Percentiles rank a stretch among this genome's conserved stretches.
phyloP scores from a whole-genome alignment of 2,888 invertebrate genomes.

The Ommatoiulus sabulosus region DNA sequence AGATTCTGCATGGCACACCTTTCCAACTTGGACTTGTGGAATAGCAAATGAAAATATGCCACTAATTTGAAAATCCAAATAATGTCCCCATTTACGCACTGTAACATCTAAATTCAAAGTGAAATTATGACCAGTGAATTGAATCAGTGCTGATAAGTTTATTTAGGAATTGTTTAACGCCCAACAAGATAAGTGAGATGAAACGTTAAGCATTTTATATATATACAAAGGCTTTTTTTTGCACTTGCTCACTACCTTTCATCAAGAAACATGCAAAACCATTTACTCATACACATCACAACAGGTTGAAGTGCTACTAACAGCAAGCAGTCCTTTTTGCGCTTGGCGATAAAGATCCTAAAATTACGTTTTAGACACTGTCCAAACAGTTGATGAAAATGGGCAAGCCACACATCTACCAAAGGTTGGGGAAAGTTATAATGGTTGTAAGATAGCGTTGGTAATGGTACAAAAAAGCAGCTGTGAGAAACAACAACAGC shows the following conservation, averaged over 20 bases:
- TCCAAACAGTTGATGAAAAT: conserved; percentile 31
- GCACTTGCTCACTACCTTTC: conserved; percentile 35
- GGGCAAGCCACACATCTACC: conserved; percentile 31
- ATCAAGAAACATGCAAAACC: neutral
- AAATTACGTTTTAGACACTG: conserved; percentile 25
- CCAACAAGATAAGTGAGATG: conserved; percentile 51
- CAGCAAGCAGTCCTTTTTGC: conserved; percentile 44
- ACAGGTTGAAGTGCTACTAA: conserved; percentile 37
- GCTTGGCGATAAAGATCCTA: conserved; percentile 10
- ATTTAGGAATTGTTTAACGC: conserved; percentile 46
- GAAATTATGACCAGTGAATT: neutral
- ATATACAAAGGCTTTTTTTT: conserved; percentile 51
- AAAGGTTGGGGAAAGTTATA: conserved; percentile 17
- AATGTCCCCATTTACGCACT: too few relatives aligned
- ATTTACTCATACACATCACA: conserved; percentile 47
- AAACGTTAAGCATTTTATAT: conserved; percentile 51
- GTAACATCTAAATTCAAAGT: too few relatives aligned
- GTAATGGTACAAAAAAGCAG: conserved; percentile 53
- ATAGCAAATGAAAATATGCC: neutral
- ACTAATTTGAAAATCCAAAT: too few relatives aligned
- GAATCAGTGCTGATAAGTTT: conserved; percentile 50
- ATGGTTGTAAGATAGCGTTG: conserved; percentile 28
- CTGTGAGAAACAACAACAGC: conserved; percentile 45
- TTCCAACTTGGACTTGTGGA: neutral
- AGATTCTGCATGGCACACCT: neutral